Conservation (phyloP, 2,888 invertebrate species). For the Toxonevra muliebris region DNA sequence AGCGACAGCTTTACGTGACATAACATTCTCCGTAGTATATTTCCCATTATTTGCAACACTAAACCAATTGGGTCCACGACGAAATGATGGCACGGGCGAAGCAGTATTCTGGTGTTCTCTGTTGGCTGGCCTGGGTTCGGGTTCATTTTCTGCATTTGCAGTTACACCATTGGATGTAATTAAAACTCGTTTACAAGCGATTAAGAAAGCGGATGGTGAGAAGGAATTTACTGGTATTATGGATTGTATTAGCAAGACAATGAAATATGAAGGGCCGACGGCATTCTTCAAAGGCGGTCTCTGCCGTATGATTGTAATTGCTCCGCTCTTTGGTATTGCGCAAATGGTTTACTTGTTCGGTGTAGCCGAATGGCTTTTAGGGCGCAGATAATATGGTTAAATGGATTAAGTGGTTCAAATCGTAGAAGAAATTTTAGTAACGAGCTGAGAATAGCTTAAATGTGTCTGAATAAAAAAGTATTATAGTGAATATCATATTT, state of each 20-base stretch:
- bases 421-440: no score
- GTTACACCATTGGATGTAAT: constrained; percentile 97
- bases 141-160: constrained; percentile 81
- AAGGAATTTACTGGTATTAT: constrained; percentile 83
- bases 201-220: constrained; percentile 69
- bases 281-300: constrained; percentile 61
- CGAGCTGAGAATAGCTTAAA: no score
- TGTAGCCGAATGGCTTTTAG: no score
- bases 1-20: constrained; percentile 90
- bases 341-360: no score
- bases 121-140: constrained; percentile 86
- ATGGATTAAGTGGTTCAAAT: no score
- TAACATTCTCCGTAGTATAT: constrained; percentile 93
- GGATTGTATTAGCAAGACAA: constrained; percentile 78
- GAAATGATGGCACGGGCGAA: constrained; percentile 70
- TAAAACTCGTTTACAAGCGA: constrained; percentile 88
- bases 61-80: constrained; percentile 82
- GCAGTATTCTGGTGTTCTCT: constrained; percentile 94
- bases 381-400: no score
- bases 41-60: constrained; percentile 95
- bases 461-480: no score
- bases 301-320: no score
- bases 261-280: constrained; percentile 36
- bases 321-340: no score
- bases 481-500: no score